Evolutionary conservation across 2,113 vertebrate species (phyloP).

Genomic region (Taxidea taxus): DNA sequence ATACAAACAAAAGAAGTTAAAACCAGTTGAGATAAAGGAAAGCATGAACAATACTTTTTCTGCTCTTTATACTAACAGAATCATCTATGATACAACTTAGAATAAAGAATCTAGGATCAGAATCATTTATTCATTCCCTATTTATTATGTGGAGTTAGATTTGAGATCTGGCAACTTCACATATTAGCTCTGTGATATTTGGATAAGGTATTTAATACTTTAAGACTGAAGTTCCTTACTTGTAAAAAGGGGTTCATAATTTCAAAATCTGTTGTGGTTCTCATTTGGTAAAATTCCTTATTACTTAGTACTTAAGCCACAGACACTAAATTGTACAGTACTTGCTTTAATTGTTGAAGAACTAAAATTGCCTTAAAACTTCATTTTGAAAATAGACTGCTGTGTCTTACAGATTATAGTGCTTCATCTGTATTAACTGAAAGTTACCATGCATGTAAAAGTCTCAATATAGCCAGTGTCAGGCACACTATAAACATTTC

Average conservation of each 20-base stretch:
- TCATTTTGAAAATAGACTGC: not conserved
- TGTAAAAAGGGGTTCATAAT: not conserved
- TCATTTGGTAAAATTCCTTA: not conserved
- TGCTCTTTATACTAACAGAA: not conserved
- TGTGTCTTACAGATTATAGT: not conserved
- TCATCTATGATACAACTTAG: not conserved
- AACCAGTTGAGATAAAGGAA: not conserved
- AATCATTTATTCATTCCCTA: slow-evolving; percentile 5
- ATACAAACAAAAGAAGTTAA: not conserved
- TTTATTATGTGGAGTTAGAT: not conserved
- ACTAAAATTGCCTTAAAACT: not conserved
- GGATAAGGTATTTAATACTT: not conserved
- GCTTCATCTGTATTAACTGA: not conserved
- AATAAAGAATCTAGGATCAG: not conserved
- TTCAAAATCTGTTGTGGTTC: not conserved
- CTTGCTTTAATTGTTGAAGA: not conserved
- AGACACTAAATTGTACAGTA: not conserved
- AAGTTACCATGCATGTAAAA: not conserved
- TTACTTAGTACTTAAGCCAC: not conserved
- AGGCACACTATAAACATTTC: not conserved
- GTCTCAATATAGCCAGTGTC: not conserved
- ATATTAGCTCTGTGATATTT: not conserved
- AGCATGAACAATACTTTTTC: not conserved
- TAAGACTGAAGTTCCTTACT: not conserved
- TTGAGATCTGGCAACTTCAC: not conserved